A percentile compares a stretch with the other conserved stretches of the same genome.
Evolutionary conservation across 2,113 vertebrate genomes (phyloP).

Genomic region (Lathamus discolor): DNA sequence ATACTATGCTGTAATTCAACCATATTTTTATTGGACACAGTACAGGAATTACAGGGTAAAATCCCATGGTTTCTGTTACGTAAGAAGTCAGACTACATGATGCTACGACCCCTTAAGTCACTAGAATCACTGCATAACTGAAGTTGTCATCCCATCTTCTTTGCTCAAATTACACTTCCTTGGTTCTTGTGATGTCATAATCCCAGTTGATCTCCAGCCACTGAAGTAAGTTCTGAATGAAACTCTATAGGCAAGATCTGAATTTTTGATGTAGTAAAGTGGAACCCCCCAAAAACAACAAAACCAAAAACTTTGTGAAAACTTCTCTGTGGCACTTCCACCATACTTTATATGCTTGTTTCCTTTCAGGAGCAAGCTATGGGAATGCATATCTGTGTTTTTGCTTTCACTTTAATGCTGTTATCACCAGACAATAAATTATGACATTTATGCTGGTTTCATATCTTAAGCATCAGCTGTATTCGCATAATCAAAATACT

Average conservation of each 20-base stretch:
- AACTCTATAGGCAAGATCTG: neutral
- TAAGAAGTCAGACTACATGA: neutral
- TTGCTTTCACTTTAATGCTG: neutral
- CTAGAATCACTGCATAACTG: neutral
- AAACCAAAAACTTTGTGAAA: neutral
- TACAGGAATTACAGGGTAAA: conserved; percentile 25
- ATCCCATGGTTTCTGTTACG: conserved; percentile 11
- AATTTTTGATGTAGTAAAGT: neutral
- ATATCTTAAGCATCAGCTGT: neutral
- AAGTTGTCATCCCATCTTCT: neutral
- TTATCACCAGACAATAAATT: neutral
- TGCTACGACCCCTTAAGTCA: neutral
- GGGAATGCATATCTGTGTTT: neutral
- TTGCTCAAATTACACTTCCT: neutral
- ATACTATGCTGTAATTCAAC: neutral
- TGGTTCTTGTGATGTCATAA: neutral
- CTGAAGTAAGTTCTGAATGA: neutral
- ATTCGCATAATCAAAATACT: neutral
- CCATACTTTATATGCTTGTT: neutral
- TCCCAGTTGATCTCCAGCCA: neutral
- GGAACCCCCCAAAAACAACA: neutral
- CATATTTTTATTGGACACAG: conserved; percentile 47
- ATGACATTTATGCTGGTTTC: neutral
- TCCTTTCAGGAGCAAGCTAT: neutral
- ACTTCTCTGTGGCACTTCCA: neutral